Evolutionary conservation across 2,113 vertebrate species (phyloP).

Genomic region (Pica pica): DNA sequence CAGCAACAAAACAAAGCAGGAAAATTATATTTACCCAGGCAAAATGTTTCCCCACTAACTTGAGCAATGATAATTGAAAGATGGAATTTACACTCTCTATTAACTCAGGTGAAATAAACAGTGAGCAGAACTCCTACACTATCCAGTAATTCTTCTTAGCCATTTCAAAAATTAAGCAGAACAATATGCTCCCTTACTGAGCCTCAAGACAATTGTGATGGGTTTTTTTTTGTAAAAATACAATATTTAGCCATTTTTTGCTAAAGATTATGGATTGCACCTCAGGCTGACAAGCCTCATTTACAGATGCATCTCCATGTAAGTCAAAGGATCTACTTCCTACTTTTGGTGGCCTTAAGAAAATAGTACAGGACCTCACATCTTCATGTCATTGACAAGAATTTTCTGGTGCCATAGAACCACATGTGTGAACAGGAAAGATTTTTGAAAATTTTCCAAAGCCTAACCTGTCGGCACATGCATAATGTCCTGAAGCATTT

Average conservation of each 20-base stretch:
- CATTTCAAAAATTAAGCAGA: neutral
- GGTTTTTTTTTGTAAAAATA: neutral
- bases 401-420: neutral
- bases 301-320: fast-evolving
- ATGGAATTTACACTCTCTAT: neutral
- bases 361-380: neutral
- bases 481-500: conserved; percentile 21
- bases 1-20: neutral
- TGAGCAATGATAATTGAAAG: neutral
- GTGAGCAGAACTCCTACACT: neutral
- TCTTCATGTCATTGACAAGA: neutral
- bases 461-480: neutral
- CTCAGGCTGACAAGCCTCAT: neutral
- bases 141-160: neutral
- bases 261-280: neutral
- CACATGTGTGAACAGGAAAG: neutral
- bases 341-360: neutral
- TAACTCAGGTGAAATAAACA: neutral
- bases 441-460: neutral
- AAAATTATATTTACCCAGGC: neutral
- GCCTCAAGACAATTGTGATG: neutral
- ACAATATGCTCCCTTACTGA: neutral
- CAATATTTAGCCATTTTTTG: neutral
- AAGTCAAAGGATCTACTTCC: neutral
- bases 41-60: neutral